Evolutionary conservation across 1,140 invertebrate species (phyloP), one percentile per base, ranked within the genome.

Genomic region (Carcinoscorpius rotundicauda): DNA sequence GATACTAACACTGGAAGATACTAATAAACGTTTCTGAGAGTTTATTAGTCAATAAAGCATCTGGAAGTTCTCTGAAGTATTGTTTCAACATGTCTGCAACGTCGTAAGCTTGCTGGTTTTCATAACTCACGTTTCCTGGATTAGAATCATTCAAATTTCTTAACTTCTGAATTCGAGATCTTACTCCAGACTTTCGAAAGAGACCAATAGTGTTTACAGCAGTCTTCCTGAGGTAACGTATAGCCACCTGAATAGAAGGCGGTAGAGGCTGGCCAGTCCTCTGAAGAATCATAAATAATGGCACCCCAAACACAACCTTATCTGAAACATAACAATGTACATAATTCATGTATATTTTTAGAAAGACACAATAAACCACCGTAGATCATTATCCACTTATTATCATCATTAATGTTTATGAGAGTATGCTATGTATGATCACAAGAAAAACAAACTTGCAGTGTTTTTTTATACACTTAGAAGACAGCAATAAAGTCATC

Each of bases 31-130:
- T 96, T 75, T 96, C 92, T 10, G 91, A 95, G 6, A 97, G 81
- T 77, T 97, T 97, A 73, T 91, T 93, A 9, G 93, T 97, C 3
- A 97, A 81, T 58, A 97, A 77, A 11, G 90, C 90, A 75, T 96
- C 93, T 3, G 93, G 93, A 10, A 98, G 78, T 74, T 97, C 93
- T 57, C 93, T 82, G 77, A 97, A 96, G 79, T 95, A 98, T 72
- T 93, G 91, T 75, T 97, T 97, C 6, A 97, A 84, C 78, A 97
- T 84, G 76, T 97, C 93, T 4, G 94, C 94, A 1, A 97, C 90
- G 76, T 97, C 93, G 75, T 92, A 96, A 0, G 91, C 87, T 83
- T 0, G 83, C 6, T 68, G 70, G n/a, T 64, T 63, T 52, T 71
- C 65, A 50, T 68, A 70, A 11, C 29, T 63, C 11, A 66, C 52